phyloP scores from a whole-genome alignment of 2,113 vertebrate species.

The Austrofundulus limnaeus region DNA sequence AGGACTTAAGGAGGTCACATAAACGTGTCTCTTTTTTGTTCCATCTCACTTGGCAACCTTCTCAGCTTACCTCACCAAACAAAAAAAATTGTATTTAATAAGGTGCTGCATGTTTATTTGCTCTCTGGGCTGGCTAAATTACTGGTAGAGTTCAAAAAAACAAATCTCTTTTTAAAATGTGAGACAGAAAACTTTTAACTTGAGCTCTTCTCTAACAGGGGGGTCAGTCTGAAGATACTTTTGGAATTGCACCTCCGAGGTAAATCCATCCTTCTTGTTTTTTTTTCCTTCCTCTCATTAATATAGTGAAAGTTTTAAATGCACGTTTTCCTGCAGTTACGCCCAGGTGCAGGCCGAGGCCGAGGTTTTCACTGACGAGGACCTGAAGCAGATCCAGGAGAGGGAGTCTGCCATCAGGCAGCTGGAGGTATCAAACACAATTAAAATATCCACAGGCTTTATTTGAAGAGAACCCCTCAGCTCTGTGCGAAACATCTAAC shows the following conservation, averaged over 20 bases:
- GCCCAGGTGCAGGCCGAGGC: slow-evolving; percentile 84
- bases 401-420: slow-evolving; percentile 89
- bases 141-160: background rate
- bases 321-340: slow-evolving; percentile 30
- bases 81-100: slow-evolving; percentile 16
- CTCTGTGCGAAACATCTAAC: background rate
- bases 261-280: slow-evolving; percentile 52
- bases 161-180: background rate
- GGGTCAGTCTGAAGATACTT: slow-evolving; percentile 83
- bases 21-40: too few relatives aligned
- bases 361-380: slow-evolving; percentile 91
- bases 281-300: background rate
- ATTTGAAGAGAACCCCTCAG: background rate
- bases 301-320: background rate
- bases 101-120: background rate
- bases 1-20: too few relatives aligned
- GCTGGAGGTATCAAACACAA: slow-evolving; percentile 83
- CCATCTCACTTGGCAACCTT: slow-evolving; percentile 19
- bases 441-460: background rate
- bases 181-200: background rate
- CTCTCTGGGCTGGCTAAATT: slow-evolving; percentile 4
- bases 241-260: slow-evolving; percentile 82
- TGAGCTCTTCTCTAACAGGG: slow-evolving; percentile 70
- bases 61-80: slow-evolving; percentile 27
- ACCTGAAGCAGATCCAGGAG: slow-evolving; percentile 91